phyloP scores from a whole-genome alignment of 2,888 invertebrate species.

The Lasioglossum vierecki region DNA sequence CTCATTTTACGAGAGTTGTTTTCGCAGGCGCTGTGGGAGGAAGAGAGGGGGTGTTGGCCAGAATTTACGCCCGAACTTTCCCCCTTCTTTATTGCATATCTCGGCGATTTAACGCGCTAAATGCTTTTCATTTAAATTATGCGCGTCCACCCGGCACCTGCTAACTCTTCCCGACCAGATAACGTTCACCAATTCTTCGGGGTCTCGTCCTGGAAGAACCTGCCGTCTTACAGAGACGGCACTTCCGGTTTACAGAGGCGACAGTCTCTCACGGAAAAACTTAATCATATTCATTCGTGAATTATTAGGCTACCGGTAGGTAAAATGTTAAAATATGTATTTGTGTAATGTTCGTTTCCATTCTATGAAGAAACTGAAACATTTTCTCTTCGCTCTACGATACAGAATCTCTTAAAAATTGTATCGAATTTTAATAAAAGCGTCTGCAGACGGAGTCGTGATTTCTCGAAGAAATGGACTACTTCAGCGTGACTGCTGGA shows the following conservation, averaged over 20 bases:
- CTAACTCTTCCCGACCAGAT: slow-evolving; percentile 13
- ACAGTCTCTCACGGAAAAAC: no score
- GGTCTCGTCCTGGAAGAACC: neutral
- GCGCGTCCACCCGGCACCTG: slow-evolving; percentile 19
- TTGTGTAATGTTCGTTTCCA: no score
- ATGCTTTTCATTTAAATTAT: slow-evolving; percentile 57
- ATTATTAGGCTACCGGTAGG: no score
- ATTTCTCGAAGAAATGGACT: neutral
- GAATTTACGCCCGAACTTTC: slow-evolving; percentile 59
- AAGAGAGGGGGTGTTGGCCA: neutral
- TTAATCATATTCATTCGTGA: no score
- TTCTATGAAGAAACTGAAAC: neutral
- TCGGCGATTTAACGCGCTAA: slow-evolving; percentile 49
- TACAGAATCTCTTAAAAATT: neutral
- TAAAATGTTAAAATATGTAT: no score
- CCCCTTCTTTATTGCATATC: slow-evolving; percentile 44
- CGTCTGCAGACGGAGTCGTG: neutral
- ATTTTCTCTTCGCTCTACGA: neutral
- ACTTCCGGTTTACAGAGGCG: neutral
- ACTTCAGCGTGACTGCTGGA: neutral
- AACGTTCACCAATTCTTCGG: slow-evolving; percentile 2
- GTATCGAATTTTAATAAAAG: neutral
- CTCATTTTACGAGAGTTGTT: slow-evolving; percentile 55
- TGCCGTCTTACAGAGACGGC: no score
- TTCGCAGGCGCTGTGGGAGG: neutral